Evolutionary conservation across 92 coral and sea anemone species (phyloP).

Genomic region (Blastomussa wellsi): DNA sequence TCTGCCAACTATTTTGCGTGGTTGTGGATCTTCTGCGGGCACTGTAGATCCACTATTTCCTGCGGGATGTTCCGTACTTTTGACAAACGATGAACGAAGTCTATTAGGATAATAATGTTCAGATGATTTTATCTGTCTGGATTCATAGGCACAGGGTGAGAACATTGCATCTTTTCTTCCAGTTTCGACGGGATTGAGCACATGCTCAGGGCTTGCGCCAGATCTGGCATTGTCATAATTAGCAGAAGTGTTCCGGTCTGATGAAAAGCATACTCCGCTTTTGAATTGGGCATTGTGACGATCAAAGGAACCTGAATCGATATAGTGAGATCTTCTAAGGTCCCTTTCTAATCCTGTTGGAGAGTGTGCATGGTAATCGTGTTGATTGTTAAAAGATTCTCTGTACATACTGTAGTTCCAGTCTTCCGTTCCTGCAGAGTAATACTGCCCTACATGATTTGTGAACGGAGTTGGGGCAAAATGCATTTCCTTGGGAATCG

Average conservation of each 20-base stretch:
- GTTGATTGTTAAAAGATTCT: conserved; percentile 16
- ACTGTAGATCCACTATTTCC: conserved; percentile 14
- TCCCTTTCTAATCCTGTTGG: conserved; percentile 30
- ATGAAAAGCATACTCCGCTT: conserved; percentile 1
- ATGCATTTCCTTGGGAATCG: conserved; percentile 51
- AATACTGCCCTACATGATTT: conserved; percentile 42
- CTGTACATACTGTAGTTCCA: conserved; percentile 15
- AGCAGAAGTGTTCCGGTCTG: neutral
- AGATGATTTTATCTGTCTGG: conserved; percentile 12
- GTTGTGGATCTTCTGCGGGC: conserved; percentile 20
- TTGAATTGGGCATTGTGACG: conserved; percentile 7
- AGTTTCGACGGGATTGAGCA: conserved; percentile 13
- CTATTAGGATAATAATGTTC: conserved; percentile 30
- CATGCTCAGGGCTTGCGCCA: conserved; percentile 1
- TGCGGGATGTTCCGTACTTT: conserved; percentile 16
- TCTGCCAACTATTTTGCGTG: conserved; percentile 27
- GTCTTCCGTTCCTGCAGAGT: conserved; percentile 32
- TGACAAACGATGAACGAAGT: conserved; percentile 35
- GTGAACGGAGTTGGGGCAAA: conserved; percentile 21
- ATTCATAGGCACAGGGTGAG: conserved; percentile 40
- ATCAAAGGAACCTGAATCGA: conserved; percentile 11
- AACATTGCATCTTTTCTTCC: conserved; percentile 13
- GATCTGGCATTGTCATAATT: neutral
- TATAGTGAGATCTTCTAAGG: conserved; percentile 1
- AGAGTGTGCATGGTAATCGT: conserved; percentile 18